Base-by-base conservation (phyloP, 1,140 invertebrate species). In the Bicyclus anynana region DNA sequence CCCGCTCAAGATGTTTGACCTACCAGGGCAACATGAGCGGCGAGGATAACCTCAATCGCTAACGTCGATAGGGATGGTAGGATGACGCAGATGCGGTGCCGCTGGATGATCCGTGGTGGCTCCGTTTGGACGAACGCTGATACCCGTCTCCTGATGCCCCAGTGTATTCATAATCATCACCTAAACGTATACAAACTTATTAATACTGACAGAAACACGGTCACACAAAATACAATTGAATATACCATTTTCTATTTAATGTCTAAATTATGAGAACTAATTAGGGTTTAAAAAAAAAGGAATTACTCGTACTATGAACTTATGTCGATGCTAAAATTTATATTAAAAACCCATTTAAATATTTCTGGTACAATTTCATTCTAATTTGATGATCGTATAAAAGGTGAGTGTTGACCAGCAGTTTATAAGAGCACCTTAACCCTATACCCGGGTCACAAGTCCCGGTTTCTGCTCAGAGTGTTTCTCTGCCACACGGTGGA, bases 61-160 rank as follows among this genome's bases (percentile, higher is more conserved):
- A 87, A 71, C 87, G 87, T 59, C 87, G 60, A 67, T 89, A 89
- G 48, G 87, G 87, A 63, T 88, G 87, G 70, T 87, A 89, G 5
- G 87, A 87, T 1, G 83, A 70, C 18, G 79, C 79, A 16, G 87
- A 77, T n/a, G 80, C 76, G 13, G 71, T 54, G 27, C 77, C 70
- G 48, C 77, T 69, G 62, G 80, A 76, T 12, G 80, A 65, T 16
- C 72, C 77, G 61, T 84, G 80, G 69, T 86, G 74, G 64, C 77
- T 80, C 42, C 83, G 81, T 65, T 86, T 87, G 21, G 87, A 78
- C 18, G 81, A 67, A 44, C 74, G 76, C 67, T 87, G 84, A 58
- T 84, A 80, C 1, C 84, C 84, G 37, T 89, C 87, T 42, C 87
- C 87, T 5, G 85, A 87, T 1, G 76, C 85, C 26, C 85, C 87